Percentiles rank a stretch among this genome's conserved stretches.
Evolutionary conservation across 2,113 vertebrate genomes (phyloP).

Genomic region (Zosterops japonicus): DNA sequence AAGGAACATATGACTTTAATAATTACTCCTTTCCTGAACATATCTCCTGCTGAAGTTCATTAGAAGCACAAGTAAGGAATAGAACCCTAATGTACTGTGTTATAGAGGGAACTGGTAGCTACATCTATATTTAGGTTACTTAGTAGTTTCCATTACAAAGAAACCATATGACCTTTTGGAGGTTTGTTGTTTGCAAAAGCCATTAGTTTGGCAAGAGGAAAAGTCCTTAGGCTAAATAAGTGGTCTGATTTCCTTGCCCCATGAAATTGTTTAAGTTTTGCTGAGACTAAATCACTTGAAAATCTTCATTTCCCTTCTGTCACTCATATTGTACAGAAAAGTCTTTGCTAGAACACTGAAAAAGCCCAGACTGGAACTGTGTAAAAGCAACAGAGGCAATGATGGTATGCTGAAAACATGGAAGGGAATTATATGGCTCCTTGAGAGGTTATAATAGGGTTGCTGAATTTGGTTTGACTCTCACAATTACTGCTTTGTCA

Average conservation of each 20-base stretch:
- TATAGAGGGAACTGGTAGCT: not conserved
- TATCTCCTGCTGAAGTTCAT: constrained; percentile 23
- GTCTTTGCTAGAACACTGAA: not conserved
- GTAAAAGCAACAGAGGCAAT: not conserved
- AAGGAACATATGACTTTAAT: not conserved
- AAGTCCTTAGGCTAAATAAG: constrained; percentile 6
- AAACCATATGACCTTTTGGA: constrained; percentile 4
- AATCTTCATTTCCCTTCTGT: not conserved
- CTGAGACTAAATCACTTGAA: not conserved
- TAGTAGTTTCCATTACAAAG: constrained; percentile 37
- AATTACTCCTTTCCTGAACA: constrained; percentile 11
- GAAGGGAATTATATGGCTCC: not conserved
- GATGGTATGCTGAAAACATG: not conserved
- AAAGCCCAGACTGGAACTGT: not conserved
- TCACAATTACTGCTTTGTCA: not conserved
- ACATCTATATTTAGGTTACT: constrained; percentile 30
- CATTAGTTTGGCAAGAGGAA: not conserved
- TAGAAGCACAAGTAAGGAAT: constrained; percentile 1
- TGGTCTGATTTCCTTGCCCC: constrained; percentile 16
- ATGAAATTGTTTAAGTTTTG: constrained; percentile 14
- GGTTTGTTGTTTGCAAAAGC: constrained; percentile 30
- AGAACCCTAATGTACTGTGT: not conserved
- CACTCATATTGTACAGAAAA: not conserved
- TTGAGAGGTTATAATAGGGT: not conserved
- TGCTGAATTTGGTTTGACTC: not conserved